Evolutionary conservation across 2,113 vertebrate species (phyloP).

Genomic region (Brachypteracias leptosomus): DNA sequence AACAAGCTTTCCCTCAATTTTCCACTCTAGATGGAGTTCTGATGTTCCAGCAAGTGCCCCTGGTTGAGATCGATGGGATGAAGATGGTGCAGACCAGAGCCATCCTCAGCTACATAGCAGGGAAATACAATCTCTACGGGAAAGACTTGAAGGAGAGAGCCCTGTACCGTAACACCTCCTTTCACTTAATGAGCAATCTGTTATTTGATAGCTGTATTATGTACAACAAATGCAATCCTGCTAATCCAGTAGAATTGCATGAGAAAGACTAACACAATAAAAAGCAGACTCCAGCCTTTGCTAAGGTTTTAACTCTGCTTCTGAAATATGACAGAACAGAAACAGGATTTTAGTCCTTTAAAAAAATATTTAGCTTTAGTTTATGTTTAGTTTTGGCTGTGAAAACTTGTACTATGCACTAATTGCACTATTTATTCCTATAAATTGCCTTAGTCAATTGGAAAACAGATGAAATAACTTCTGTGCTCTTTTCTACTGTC

Average conservation of each 20-base stretch:
- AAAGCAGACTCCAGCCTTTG: neutral
- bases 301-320: neutral
- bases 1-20: neutral
- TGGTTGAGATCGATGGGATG: conserved; percentile 93
- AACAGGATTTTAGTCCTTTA: neutral
- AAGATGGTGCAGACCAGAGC: conserved; percentile 87
- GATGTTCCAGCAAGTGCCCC: conserved; percentile 88
- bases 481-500: neutral
- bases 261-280: neutral
- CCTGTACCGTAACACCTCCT: conserved; percentile 67
- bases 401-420: neutral
- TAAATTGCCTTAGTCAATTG: neutral
- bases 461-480: neutral
- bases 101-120: conserved; percentile 88
- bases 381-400: neutral
- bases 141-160: conserved; percentile 85
- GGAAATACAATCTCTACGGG: conserved; percentile 87
- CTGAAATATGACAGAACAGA: neutral
- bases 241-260: neutral
- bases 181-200: neutral
- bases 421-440: neutral
- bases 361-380: neutral
- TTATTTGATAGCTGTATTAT: neutral
- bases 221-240: neutral
- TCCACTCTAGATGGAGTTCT: conserved; percentile 71